Percentiles rank a stretch among this genome's conserved stretches.
phyloP scores from a whole-genome alignment of 2,888 invertebrate species.

The Melipona bicolor region DNA sequence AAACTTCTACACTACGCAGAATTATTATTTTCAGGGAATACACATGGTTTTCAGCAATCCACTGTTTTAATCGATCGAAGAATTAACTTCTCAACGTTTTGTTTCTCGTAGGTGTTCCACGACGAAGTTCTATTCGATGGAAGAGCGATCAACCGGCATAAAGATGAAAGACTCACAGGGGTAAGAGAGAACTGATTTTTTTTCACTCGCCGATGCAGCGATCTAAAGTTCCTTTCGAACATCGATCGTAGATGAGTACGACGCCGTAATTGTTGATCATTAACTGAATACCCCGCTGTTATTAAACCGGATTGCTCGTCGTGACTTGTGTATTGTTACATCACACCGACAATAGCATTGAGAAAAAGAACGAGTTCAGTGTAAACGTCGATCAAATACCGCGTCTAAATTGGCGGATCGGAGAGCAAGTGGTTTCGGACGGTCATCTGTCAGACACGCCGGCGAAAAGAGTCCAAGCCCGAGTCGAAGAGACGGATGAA shows the following conservation, averaged over 20 bases:
- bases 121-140: slow-evolving; percentile 40
- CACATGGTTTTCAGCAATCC: no score
- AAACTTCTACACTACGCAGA: no score
- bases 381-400: not conserved
- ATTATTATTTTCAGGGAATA: no score
- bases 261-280: not conserved
- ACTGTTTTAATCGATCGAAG: no score
- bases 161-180: slow-evolving; percentile 79
- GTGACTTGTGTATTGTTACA: not conserved
- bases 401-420: not conserved
- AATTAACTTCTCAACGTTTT: slow-evolving; percentile 8
- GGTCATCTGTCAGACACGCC: not conserved
- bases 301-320: not conserved
- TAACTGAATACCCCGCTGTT: not conserved
- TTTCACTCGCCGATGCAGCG: not conserved
- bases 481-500: not conserved
- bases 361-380: not conserved
- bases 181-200: slow-evolving; percentile 62
- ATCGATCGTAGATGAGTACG: not conserved
- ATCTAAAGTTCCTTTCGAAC: not conserved
- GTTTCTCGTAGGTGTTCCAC: slow-evolving; percentile 78
- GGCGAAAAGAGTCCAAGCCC: no score
- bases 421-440: slow-evolving; percentile 1
- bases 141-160: slow-evolving; percentile 42
- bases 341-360: not conserved